Conservation (phyloP, 1,140 invertebrate species). For the Trinorchestia longiramus region DNA sequence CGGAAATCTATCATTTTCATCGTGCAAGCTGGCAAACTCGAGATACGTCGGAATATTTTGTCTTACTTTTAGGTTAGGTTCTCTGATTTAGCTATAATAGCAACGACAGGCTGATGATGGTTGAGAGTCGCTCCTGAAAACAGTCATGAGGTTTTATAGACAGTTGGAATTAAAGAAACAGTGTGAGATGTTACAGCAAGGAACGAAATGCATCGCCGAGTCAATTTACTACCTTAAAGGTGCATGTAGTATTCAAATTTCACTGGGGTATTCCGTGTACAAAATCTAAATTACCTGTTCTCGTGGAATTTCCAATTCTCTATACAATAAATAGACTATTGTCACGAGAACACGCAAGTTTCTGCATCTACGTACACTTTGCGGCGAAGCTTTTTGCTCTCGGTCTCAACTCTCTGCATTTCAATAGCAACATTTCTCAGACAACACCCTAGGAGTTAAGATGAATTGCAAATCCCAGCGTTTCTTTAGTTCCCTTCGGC, state of each 20-base stretch:
- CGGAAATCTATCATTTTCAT: background rate
- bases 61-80: background rate
- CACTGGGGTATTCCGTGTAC: background rate
- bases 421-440: background rate
- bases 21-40: background rate
- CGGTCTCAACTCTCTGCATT: background rate
- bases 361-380: background rate
- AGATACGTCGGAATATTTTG: background rate
- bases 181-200: background rate
- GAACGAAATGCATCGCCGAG: background rate
- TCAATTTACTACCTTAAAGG: background rate
- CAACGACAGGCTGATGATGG: background rate
- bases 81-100: background rate
- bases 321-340: background rate
- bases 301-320: background rate
- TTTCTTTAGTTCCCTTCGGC: slow-evolving; percentile 21
- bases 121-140: background rate
- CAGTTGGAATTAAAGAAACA: background rate
- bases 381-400: background rate
- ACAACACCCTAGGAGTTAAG: background rate
- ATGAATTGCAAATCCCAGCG: slow-evolving; percentile 28
- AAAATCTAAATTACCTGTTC: background rate
- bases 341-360: background rate
- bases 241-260: background rate
- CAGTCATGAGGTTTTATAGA: background rate